phyloP scores from a whole-genome alignment of 2,888 invertebrate genomes.

The Meghimatium bilineatum region DNA sequence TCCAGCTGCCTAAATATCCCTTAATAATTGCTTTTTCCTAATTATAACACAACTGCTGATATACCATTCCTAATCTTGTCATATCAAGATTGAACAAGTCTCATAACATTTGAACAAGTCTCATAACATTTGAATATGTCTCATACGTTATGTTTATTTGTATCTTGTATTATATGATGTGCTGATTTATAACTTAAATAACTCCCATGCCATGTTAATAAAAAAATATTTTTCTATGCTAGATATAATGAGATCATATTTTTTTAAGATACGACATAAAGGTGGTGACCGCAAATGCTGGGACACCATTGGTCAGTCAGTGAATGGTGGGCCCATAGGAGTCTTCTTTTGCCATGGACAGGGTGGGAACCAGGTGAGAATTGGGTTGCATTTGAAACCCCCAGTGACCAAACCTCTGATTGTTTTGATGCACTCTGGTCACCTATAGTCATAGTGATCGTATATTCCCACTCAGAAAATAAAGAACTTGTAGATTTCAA shows the following conservation, averaged over 20 bases:
- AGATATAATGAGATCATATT: background rate
- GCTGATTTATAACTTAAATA: background rate
- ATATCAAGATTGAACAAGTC: no score
- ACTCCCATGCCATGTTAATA: background rate
- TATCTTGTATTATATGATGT: background rate
- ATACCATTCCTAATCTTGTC: no score
- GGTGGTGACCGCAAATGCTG: slow-evolving; percentile 82
- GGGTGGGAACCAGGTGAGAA: slow-evolving; percentile 89
- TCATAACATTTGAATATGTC: no score
- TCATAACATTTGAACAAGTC: no score
- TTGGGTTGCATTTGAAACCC: background rate
- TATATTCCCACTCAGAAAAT: background rate
- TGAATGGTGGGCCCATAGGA: slow-evolving; percentile 89
- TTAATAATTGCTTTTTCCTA: no score
- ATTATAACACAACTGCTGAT: no score
- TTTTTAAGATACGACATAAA: slow-evolving; percentile 45
- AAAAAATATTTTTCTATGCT: background rate
- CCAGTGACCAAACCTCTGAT: background rate
- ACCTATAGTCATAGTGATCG: background rate
- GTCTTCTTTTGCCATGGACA: slow-evolving; percentile 94
- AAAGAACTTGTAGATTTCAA: background rate
- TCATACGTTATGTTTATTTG: background rate
- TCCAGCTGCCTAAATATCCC: no score
- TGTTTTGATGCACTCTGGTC: background rate
- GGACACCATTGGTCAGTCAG: slow-evolving; percentile 94